phyloP scores from a whole-genome alignment of 2,888 invertebrate species.

The Cheilosia scutellata region DNA sequence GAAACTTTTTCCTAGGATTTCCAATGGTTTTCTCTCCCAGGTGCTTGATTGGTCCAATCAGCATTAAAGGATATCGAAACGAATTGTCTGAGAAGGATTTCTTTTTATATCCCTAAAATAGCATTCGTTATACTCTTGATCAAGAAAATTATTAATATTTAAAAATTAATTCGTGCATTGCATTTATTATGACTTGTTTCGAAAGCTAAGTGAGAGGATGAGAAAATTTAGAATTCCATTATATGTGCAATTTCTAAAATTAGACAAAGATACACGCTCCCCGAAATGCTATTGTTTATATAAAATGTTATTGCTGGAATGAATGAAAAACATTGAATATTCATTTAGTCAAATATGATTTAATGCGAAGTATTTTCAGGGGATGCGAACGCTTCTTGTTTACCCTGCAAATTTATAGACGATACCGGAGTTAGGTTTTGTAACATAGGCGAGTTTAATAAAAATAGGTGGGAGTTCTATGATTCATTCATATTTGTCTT shows the following conservation, averaged over 20 bases:
- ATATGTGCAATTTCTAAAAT: conserved; percentile 46
- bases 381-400: too few species aligned
- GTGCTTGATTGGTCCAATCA: conserved; percentile 83
- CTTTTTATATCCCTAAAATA: conserved; percentile 77
- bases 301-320: not conserved
- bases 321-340: not conserved
- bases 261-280: conserved; percentile 15
- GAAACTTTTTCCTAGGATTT: conserved; percentile 83
- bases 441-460: too few species aligned
- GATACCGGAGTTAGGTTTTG: too few species aligned
- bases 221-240: conserved; percentile 21
- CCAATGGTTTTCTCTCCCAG: conserved; percentile 83
- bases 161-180: conserved; percentile 30
- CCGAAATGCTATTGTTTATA: conserved; percentile 31
- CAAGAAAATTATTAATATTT: conserved; percentile 18
- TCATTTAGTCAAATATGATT: not conserved
- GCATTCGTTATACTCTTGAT: conserved; percentile 47
- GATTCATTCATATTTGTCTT: too few species aligned
- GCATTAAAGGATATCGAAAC: conserved; percentile 84
- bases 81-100: conserved; percentile 80
- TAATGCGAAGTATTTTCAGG: too few species aligned
- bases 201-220: conserved; percentile 36
- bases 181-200: conserved; percentile 5
- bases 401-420: too few species aligned
- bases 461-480: too few species aligned